Evolutionary conservation across 2,888 invertebrate genomes (phyloP).

Genomic region (Adela reaumurella): DNA sequence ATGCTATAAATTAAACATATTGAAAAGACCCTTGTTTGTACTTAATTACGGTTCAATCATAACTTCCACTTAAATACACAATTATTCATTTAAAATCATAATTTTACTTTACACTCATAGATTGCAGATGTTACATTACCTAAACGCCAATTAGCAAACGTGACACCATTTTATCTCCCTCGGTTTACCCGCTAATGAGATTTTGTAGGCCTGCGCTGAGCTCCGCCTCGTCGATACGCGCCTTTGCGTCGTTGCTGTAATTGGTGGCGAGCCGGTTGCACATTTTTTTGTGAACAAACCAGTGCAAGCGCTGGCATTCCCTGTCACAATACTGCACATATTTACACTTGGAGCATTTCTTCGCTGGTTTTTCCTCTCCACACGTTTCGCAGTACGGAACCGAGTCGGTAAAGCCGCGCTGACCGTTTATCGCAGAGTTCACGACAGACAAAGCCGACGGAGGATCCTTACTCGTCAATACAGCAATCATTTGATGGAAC

Average conservation of each 20-base stretch:
- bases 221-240: constrained; percentile 40
- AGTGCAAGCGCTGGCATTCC: constrained; percentile 90
- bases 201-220: constrained; percentile 51
- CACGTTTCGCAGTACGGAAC: constrained; percentile 77
- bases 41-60: too few species aligned
- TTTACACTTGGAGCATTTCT: constrained; percentile 94
- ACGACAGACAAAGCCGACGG: constrained; percentile 70
- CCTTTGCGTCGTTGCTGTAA: constrained; percentile 21
- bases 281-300: constrained; percentile 87
- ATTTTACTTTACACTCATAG: too few species aligned
- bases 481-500: constrained; percentile 80
- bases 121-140: too few species aligned
- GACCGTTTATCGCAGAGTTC: constrained; percentile 82
- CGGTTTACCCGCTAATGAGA: constrained; percentile 35
- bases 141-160: too few species aligned
- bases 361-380: constrained; percentile 83
- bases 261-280: constrained; percentile 64
- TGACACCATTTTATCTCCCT: too few species aligned
- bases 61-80: too few species aligned
- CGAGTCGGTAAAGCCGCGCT: constrained; percentile 72
- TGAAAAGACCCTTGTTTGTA: too few species aligned
- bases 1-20: too few species aligned
- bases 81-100: too few species aligned
- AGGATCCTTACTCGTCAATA: constrained; percentile 70
- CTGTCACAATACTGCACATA: constrained; percentile 90